Conservation (phyloP, 2,888 invertebrate genomes). For the Nymphalis urticae region DNA sequence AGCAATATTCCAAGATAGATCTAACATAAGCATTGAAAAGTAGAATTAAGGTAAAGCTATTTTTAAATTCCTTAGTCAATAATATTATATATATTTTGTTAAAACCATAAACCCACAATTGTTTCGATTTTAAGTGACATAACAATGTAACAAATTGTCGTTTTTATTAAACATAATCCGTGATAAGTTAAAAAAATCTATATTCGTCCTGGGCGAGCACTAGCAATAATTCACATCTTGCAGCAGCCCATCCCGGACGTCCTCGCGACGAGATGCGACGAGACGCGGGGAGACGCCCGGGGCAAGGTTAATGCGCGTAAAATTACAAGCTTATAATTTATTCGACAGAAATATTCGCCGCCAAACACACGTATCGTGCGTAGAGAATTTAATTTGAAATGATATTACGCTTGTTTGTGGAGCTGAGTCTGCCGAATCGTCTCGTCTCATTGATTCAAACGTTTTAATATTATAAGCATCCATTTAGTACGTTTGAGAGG, state of each 20-base stretch:
- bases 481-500: slow-evolving; percentile 4
- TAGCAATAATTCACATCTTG: slow-evolving; percentile 33
- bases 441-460: slow-evolving; percentile 11
- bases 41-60: too few relatives aligned
- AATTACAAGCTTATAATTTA: slow-evolving; percentile 26
- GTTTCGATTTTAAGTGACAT: background rate
- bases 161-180: background rate
- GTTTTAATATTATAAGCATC: slow-evolving; percentile 20
- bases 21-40: too few relatives aligned
- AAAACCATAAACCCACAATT: too few relatives aligned
- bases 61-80: too few relatives aligned
- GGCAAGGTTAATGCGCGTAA: slow-evolving; percentile 37
- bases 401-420: slow-evolving; percentile 10
- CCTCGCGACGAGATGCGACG: slow-evolving; percentile 22
- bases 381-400: slow-evolving; percentile 40
- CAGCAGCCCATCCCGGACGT: slow-evolving; percentile 5
- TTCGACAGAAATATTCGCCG: slow-evolving; percentile 17
- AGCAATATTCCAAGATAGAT: too few relatives aligned
- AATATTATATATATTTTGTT: too few relatives aligned
- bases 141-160: background rate
- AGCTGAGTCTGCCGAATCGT: slow-evolving; percentile 1
- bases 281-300: slow-evolving; percentile 21
- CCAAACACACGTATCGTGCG: slow-evolving; percentile 30
- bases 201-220: slow-evolving; percentile 12
- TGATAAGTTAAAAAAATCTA: background rate